Evolutionary conservation across 2,113 vertebrate species (phyloP).

Genomic region (Grammomys surdaster): DNA sequence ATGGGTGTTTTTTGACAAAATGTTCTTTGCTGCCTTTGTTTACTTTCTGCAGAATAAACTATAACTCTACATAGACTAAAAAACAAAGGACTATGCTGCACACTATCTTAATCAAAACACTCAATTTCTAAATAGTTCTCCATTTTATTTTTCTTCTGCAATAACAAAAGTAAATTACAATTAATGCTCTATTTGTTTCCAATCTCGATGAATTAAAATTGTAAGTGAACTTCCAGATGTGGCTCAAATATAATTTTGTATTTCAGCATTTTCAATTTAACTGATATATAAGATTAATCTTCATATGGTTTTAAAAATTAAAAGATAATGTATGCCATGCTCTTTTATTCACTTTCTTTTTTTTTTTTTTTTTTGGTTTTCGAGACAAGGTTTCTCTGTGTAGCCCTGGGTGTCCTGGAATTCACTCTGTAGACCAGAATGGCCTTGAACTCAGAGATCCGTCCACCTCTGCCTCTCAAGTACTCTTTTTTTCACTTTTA

Average conservation of each 20-base stretch:
- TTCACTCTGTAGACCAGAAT: no score
- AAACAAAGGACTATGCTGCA: not conserved
- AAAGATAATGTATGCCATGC: not conserved
- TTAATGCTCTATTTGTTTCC: not conserved
- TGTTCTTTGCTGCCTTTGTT: not conserved
- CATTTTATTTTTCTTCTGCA: not conserved
- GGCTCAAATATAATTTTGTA: not conserved
- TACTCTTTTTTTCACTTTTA: not conserved
- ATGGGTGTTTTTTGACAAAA: not conserved
- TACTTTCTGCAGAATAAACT: conserved; percentile 1
- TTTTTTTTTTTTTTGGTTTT: no score
- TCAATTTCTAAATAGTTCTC: not conserved
- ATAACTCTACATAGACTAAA: not conserved
- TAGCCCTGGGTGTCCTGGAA: no score
- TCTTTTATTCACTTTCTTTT: not conserved
- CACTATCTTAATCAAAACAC: not conserved
- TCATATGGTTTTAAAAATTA: not conserved
- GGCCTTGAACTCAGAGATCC: no score
- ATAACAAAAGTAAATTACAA: not conserved
- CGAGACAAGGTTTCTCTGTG: no score
- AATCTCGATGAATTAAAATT: not conserved
- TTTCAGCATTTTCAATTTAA: not conserved
- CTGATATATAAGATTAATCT: not conserved
- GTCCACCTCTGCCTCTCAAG: no score
- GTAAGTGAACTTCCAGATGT: not conserved